Base-by-base conservation (phyloP, 2,888 invertebrate species). In the Rapana venosa region DNA sequence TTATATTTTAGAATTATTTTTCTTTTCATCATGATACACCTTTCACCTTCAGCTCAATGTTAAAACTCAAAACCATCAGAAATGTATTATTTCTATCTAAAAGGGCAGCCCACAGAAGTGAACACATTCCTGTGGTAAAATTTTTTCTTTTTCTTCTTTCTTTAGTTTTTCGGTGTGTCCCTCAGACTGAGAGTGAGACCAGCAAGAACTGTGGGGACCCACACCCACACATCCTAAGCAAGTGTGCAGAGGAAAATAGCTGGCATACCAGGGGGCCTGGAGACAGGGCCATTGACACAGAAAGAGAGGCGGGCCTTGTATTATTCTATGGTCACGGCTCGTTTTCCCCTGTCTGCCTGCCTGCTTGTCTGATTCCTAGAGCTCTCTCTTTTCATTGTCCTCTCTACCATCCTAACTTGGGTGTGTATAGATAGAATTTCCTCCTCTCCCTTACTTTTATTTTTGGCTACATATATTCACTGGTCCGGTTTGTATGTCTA, bases 191-290 rank as follows among this genome's bases (percentile, higher is more conserved):
- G 47, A 47, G 4, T 47, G 47, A 47, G 47, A 47, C 47, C 47
- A 47, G 47, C 47, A 47, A 47, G 47, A 47, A 74, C 36, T 61
- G 17, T 26, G 22, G 61, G 30, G 70, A 58, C 36, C 87, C 84
- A 11, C 87, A 61, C 85, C 85, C 61, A 30, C 30, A 32, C 58
- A 20, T 61, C 58, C 0, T 2, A 32, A 13, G 17, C n/a, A 30
- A 35, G 30, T 58, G 47, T 66, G 66, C 87, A 70, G 70, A 70
- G 35, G 30, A 70, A 70, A 87, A 70, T 87, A 70, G 66, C 35
- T 87, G 66, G 70, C 87, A 87, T 87, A 30, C 87, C 87, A 66
- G 87, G 87, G 84, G 26, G 61, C 85, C 11, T 26, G 58, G 87
- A 70, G 87, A 87, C 66, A 70, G 30, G 8, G 70, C 17, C 87